These are phyloP conservation scores for Xiphorhynchus erythropygius DNA, from an alignment of 2,797 vertebrate species.

Conservation along the genomic window DNA sequence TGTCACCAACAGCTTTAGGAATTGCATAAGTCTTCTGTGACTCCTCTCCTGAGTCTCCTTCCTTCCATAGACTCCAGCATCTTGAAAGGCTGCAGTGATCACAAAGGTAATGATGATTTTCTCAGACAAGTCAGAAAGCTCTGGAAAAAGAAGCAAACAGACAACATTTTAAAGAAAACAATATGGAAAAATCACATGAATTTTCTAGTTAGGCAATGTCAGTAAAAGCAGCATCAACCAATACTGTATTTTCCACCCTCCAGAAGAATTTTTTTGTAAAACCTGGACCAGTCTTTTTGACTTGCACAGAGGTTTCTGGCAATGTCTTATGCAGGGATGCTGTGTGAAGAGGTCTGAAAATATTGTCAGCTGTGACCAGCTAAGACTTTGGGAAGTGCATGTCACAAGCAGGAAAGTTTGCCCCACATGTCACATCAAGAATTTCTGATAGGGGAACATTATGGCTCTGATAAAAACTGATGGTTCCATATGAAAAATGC, in stretches of 20 bases:
- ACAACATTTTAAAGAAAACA: accelerated
- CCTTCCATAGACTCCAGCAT: background rate
- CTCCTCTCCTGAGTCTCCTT: background rate
- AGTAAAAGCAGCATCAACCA: accelerated
- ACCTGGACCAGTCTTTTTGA: background rate
- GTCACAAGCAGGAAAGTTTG: background rate
- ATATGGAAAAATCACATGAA: background rate
- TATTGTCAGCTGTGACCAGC: background rate
- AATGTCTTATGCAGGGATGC: background rate
- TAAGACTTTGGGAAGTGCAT: background rate
- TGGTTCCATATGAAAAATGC: background rate
- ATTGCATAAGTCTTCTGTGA: background rate
- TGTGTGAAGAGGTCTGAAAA: background rate
- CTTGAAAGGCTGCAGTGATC: background rate
- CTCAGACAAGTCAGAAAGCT: background rate
- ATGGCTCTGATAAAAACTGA: background rate
- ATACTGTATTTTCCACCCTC: background rate
- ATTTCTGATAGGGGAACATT: background rate
- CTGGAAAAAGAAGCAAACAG: background rate
- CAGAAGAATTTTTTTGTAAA: background rate
- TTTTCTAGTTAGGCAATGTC: background rate
- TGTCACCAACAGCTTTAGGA: background rate
- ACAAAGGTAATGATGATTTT: background rate
- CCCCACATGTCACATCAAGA: background rate
- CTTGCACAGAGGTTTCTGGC: background rate